Evolutionary conservation across 2,113 vertebrate genomes (phyloP).

Genomic region (Isurus oxyrinchus): DNA sequence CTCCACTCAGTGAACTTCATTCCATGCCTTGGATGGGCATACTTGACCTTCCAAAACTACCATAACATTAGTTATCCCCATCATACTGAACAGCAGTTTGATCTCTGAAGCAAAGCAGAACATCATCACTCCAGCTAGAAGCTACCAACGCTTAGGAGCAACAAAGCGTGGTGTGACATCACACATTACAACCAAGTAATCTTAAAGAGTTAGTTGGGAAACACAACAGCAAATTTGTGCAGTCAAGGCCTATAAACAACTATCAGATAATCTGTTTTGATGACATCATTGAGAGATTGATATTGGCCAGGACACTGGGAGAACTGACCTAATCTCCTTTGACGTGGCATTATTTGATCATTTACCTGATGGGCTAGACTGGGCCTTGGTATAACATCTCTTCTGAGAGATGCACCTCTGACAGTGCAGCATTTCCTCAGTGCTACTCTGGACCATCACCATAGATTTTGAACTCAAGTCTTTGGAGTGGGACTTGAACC

Average conservation of each 20-base stretch:
- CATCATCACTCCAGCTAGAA: neutral
- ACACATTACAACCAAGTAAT: neutral
- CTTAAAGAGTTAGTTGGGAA: neutral
- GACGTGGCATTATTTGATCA: too few relatives aligned
- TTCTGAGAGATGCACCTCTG: neutral
- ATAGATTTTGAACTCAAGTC: neutral
- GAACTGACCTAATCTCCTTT: neutral
- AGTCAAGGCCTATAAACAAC: neutral
- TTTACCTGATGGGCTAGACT: neutral
- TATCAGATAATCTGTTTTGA: neutral
- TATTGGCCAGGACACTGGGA: neutral
- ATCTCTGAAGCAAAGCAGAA: neutral
- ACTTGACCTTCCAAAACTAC: neutral
- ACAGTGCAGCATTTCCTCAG: neutral
- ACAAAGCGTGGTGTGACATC: neutral
- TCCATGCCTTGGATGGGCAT: neutral
- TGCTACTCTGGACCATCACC: neutral
- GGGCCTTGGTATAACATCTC: neutral
- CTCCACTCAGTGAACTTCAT: neutral
- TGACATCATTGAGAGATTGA: neutral
- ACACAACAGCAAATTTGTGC: neutral
- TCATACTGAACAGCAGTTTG: neutral
- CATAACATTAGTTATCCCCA: neutral
- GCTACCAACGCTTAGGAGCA: neutral
- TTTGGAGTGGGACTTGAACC: neutral